Evolutionary conservation across 2,797 vertebrate genomes (phyloP).

Genomic region (Micrastur ruficollis): DNA sequence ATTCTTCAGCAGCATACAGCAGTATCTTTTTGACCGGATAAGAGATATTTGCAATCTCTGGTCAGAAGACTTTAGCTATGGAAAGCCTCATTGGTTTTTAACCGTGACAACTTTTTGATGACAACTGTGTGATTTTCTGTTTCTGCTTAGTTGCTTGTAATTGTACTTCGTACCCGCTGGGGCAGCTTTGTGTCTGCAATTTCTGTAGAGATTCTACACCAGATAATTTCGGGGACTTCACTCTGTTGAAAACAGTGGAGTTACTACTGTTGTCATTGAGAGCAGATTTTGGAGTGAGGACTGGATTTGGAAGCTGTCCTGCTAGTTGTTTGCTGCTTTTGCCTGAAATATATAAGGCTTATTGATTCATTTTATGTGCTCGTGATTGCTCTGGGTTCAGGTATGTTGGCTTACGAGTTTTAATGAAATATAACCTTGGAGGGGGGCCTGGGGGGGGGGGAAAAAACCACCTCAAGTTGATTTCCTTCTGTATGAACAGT

Average conservation of each 20-base stretch:
- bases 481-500: background rate
- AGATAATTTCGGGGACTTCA: background rate
- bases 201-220: background rate
- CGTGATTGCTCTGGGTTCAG: background rate
- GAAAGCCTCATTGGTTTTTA: conserved; percentile 41
- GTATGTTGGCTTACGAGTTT: background rate
- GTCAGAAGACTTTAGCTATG: background rate
- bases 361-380: background rate
- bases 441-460: background rate
- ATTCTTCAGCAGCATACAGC: background rate
- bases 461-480: background rate
- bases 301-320: background rate
- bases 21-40: background rate
- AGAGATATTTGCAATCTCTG: background rate
- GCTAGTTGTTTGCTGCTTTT: background rate
- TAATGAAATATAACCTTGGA: background rate
- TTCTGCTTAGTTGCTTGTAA: conserved; percentile 34
- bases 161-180: background rate
- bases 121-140: conserved; percentile 3
- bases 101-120: conserved; percentile 9
- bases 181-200: background rate
- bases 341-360: background rate
- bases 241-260: background rate
- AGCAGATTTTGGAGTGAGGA: background rate
- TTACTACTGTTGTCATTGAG: background rate